These are phyloP conservation scores for Sphenopsis melanotis DNA, from an alignment of 2,797 vertebrate species.

Conservation along the genomic window DNA sequence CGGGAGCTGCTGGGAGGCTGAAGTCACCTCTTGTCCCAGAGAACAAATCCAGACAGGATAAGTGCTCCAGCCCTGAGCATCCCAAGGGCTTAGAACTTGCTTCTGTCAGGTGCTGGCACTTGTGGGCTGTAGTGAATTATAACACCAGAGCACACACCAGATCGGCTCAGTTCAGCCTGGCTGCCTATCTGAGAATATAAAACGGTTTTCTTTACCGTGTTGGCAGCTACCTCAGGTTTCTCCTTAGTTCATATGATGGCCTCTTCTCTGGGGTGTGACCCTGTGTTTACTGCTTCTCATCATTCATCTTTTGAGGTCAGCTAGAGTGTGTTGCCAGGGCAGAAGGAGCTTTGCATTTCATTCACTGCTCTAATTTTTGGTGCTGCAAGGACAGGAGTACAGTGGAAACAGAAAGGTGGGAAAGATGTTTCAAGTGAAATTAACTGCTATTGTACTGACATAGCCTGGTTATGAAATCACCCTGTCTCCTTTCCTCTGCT, in stretches of 20 bases:
- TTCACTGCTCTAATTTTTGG: neutral
- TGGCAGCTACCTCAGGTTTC: neutral
- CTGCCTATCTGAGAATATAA: neutral
- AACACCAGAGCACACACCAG: neutral
- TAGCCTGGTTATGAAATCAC: neutral
- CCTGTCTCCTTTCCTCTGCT: neutral
- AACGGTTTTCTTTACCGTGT: neutral
- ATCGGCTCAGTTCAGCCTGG: neutral
- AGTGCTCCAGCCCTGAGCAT: neutral
- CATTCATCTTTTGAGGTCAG: neutral
- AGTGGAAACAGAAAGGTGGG: neutral
- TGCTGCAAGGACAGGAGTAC: neutral
- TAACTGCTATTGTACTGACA: neutral
- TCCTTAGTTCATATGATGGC: neutral
- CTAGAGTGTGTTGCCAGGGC: neutral
- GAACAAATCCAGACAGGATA: accelerated
- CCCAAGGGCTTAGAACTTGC: neutral
- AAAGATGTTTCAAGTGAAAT: neutral
- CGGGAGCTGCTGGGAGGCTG: neutral
- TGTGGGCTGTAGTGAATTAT: neutral
- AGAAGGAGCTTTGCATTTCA: neutral
- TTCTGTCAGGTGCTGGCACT: neutral
- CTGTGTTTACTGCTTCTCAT: neutral
- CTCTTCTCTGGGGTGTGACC: neutral
- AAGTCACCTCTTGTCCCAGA: neutral